Conservation (phyloP, 1,140 invertebrate species). For the Fopius arisanus region DNA sequence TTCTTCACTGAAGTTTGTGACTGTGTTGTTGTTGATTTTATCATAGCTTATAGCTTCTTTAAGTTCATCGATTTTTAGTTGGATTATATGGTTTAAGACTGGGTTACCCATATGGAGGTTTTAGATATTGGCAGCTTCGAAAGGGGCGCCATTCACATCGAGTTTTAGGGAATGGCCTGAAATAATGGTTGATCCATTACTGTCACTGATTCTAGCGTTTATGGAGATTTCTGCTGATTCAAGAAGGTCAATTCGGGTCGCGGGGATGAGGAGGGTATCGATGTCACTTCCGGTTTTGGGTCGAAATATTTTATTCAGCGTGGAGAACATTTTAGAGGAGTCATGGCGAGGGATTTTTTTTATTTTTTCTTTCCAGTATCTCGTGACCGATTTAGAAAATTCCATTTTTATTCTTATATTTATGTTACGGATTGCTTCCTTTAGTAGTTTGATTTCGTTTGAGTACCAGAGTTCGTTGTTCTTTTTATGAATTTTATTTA, state of each 20-base stretch:
- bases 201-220: background rate
- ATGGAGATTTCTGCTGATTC: background rate
- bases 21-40: background rate
- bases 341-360: background rate
- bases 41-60: background rate
- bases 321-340: background rate
- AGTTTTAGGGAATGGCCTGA: constrained; percentile 4
- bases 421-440: background rate
- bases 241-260: background rate
- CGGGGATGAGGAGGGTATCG: background rate
- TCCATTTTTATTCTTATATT: background rate
- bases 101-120: constrained; percentile 1
- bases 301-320: background rate
- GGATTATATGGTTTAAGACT: background rate
- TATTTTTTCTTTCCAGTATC: background rate
- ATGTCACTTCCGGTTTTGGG: background rate
- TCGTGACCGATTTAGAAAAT: background rate
- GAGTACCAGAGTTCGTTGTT: background rate
- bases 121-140: constrained; percentile 15
- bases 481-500: background rate
- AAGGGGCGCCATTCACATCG: constrained; percentile 11
- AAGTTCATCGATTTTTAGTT: background rate
- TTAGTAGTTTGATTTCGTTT: constrained; percentile 10
- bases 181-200: background rate
- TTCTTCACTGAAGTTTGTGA: background rate